Base-by-base conservation (phyloP, 2,113 vertebrate species). In the Dromiciops gliroides region DNA sequence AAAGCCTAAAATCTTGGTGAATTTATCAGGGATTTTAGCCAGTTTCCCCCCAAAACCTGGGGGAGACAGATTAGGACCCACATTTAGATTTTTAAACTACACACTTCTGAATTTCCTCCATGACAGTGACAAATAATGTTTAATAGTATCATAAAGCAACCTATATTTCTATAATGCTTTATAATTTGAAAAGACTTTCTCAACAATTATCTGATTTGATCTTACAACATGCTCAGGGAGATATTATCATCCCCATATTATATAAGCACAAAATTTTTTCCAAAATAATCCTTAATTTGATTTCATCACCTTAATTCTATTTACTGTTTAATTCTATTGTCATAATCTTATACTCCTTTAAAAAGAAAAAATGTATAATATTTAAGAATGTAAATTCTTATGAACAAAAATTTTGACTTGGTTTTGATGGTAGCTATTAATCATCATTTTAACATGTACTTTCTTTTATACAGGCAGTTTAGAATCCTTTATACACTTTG, bases 401-500 rank as follows among this genome's bases (percentile, higher is more conserved):
- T 50, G 95, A 92, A n/a, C 37, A 94, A 0, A 90, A 95, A 37
- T 0, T 49, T 24, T 94, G 44, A 50, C 92, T 50, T 88, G 19
- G 31, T 92, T 96, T 75, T 44, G 1, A 90, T 95, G 83, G 37
- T 67, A 60, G 53, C 67, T 93, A 94, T 50, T 93, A 95, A 91
- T 93, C 44, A 89, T 44, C 3, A 90, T 53, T 96, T 95, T 48
- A 75, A 7, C 52, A 25, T 94, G 11, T 67, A 56, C 26, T 93
- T 95, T 92, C 48, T 51, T 89, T 94, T 0, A 22, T 56, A 93
- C 22, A 96, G 44, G 51, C 90, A 92, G 25, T 49, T 92, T 56
- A 92, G 0, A 60, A 50, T 95, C 51, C 51, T 90, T 96, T 44
- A n/a, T n/a, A 92, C 93, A 96, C 92, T 96, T 93, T 97, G 94